A percentile compares a stretch with the other conserved stretches of the same genome.
These are phyloP conservation scores for Crossaster papposus DNA, from an alignment of 53 echinoderm and acorn worm species.

Conservation along the genomic window DNA sequence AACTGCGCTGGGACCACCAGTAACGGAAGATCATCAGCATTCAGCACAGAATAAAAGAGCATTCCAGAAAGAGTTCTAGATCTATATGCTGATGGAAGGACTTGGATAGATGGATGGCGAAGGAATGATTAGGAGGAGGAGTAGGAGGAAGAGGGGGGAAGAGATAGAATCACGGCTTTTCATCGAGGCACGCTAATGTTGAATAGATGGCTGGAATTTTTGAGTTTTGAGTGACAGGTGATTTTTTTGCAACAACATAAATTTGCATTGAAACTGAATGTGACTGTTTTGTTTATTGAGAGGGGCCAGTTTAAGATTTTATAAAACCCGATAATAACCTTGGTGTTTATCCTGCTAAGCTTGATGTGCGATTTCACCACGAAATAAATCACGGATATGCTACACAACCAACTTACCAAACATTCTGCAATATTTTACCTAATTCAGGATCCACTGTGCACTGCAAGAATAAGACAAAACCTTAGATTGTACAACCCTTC, in stretches of 20 bases:
- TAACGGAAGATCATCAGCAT: background rate
- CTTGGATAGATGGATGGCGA: background rate
- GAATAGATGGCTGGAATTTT: background rate
- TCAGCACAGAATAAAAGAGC: background rate
- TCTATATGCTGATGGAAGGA: background rate
- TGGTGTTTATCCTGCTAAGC: too few relatives aligned
- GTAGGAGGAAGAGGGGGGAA: background rate
- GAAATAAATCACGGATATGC: too few relatives aligned
- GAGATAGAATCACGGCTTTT: background rate
- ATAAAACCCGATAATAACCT: too few relatives aligned
- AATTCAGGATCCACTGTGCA: too few relatives aligned
- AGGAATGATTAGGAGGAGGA: background rate
- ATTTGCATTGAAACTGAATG: background rate
- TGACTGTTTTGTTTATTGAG: too few relatives aligned
- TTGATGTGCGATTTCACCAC: too few relatives aligned
- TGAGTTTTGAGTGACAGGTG: background rate
- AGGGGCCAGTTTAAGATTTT: too few relatives aligned
- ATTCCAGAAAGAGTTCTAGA: conserved; percentile 11
- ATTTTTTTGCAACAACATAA: background rate
- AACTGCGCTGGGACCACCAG: conserved; percentile 41
- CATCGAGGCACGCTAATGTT: background rate
- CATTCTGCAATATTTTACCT: too few relatives aligned
- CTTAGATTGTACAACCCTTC: too few relatives aligned
- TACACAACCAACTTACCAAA: too few relatives aligned
- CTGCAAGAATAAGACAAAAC: too few relatives aligned